Base-by-base conservation (phyloP, 2,797 vertebrate species). In the Octomys mimax region DNA sequence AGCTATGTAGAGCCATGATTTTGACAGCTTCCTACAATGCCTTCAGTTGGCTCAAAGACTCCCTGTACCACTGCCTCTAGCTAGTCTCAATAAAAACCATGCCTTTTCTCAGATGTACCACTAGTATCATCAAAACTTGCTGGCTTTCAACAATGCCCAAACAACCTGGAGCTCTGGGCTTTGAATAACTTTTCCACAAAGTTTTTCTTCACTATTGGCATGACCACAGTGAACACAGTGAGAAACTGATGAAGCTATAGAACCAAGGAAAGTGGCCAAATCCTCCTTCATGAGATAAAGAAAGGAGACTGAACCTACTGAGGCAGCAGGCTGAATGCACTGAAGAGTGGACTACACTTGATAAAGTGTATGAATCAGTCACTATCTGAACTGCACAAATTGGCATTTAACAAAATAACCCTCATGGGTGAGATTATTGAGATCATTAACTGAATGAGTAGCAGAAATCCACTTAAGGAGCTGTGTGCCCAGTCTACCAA, bases 221-320 rank as follows among this genome's bases (percentile, higher is more conserved):
- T 18, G 22, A 92, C 28, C 68, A 77, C 46, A 79, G 22, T 4
- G 0, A 87, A 68, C 8, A 79, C 46, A 0, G 52, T 70, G 62
- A 66, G 52, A 92, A 87, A 80, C 6, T 87, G 39, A 36, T 71
- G 22, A 80, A 92, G 33, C 1, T 66, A 8, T 33, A 91, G 79
- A 61, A 70, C 21, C 71, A 91, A 18, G 24, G 4, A 4, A 91
- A 81, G 12, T 52, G 62, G 36, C 70, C n/a, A 7, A 87, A 87
- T n/a, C 16, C 39, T 66, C 46, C 89, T 82, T 85, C 73, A 81
- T n/a, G 57, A 31, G 49, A 70, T 62, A 54, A 87, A 87, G 36
- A 95, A 88, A 84, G 33, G 9, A 85, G 82, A 68, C 39, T 9
- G 49, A 46, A n/a, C 54, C 46, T 16, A 78, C 9, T 88, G 26